Evolutionary conservation across 1,140 invertebrate genomes (phyloP), one percentile per base, ranked within the genome.

Genomic region (Habropoda laboriosa): DNA sequence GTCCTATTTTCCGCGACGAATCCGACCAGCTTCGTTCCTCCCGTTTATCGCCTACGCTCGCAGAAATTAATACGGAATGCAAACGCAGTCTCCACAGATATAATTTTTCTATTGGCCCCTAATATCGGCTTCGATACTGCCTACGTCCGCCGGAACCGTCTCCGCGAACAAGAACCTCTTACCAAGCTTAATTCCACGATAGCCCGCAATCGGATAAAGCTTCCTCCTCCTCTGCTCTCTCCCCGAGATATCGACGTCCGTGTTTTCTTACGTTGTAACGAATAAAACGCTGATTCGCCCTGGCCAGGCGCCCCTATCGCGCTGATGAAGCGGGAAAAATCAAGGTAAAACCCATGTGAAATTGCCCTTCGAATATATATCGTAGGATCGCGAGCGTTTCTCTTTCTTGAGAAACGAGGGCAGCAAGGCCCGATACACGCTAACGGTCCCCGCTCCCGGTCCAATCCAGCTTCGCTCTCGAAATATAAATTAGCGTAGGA

Each of bases 231-330:
- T n/a, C n/a, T n/a, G n/a, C n/a, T n/a, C 42, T 45, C 74, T 58
- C 73, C 68, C 79, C 67, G 35, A 75, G 82, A 82, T 73, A 79
- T 82, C 72, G 78, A 80, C 67, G 67, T 40, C 8, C 53, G 72
- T 84, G 83, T 85, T 84, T 81, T 85, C 83, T 84, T 84, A 83
- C 78, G 55, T 76, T 80, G 61, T 73, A 81, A 51, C 77, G 74
- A 71, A 76, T 72, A 78, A 87, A 87, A 86, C 53, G 86, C 86
- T 85, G 86, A 87, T 83, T 85, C 85, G 85, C n/a, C n/a, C 73
- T 72, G 68, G 73, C 66, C 24, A 60, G 85, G 16, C 21, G 21
- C 16, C 12, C 77, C 85, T 87, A 86, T 87, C 85, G 82, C 82
- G 86, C 85, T 81, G 86, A 87, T 86, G 82, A 86, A 74, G 86